Percentiles rank a stretch among this genome's conserved stretches.
phyloP scores from a whole-genome alignment of 2,797 vertebrate species.

The Trachurus trachurus region DNA sequence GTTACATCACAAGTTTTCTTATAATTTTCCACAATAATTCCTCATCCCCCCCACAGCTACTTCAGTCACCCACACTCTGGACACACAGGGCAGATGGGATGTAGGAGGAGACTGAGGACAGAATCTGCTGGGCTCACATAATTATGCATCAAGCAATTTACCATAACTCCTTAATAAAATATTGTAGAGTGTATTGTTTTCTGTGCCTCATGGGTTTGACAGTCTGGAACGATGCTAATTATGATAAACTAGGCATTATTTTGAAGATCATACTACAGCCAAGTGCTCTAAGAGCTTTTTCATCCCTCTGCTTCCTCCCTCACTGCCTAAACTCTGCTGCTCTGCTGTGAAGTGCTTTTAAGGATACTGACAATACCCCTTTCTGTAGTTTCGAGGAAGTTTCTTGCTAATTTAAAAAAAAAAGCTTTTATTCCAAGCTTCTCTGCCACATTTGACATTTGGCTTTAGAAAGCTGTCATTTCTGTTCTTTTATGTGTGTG shows the following conservation, averaged over 20 bases:
- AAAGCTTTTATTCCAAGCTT: constrained; percentile 56
- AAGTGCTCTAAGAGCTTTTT: constrained; percentile 61
- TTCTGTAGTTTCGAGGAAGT: constrained; percentile 62
- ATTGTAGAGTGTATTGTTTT: constrained; percentile 64
- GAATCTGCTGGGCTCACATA: constrained; percentile 72
- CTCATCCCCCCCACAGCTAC: constrained; percentile 62
- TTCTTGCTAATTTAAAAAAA: constrained; percentile 61
- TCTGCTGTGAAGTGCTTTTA: constrained; percentile 62
- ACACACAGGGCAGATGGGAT: constrained; percentile 84
- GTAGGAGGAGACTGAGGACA: constrained; percentile 82
- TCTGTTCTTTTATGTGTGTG: constrained; percentile 36
- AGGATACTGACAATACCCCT: constrained; percentile 52
- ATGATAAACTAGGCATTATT: constrained; percentile 61
- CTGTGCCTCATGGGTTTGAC: constrained; percentile 52
- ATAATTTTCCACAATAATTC: constrained; percentile 75
- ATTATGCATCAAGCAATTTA: constrained; percentile 77
- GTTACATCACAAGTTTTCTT: constrained; percentile 82
- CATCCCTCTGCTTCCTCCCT: constrained; percentile 36
- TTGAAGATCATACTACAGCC: constrained; percentile 54
- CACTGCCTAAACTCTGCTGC: constrained; percentile 37
- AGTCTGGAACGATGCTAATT: constrained; percentile 69
- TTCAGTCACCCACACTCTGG: constrained; percentile 83
- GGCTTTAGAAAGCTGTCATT: constrained; percentile 55
- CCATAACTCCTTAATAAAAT: constrained; percentile 61
- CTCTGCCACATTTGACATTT: constrained; percentile 56